Conservation (phyloP, 2,888 invertebrate genomes). For the Cenopis cana region DNA sequence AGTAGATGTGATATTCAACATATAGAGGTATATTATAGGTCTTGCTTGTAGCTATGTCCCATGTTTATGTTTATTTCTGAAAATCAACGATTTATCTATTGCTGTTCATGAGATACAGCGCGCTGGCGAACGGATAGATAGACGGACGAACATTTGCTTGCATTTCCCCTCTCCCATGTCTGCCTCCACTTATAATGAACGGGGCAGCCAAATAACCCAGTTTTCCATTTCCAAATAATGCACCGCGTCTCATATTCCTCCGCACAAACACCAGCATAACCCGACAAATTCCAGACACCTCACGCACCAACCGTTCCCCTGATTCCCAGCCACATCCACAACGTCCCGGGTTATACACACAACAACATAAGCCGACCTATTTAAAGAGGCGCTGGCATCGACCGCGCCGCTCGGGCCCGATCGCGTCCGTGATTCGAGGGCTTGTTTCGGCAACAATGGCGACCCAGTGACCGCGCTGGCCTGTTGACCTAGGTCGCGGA, state of each 20-base stretch:
- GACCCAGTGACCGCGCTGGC: constrained; percentile 74
- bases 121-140: too few species aligned
- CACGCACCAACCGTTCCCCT: neutral
- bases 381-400: constrained; percentile 12
- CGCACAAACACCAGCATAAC: neutral
- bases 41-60: too few species aligned
- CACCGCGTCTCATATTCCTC: neutral
- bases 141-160: too few species aligned
- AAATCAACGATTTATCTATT: too few species aligned
- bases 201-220: neutral
- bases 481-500: constrained; percentile 76
- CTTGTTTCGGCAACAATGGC: constrained; percentile 74
- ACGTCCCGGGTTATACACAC: constrained; percentile 14
- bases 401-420: constrained; percentile 12
- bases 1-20: too few species aligned
- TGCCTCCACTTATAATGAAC: neutral
- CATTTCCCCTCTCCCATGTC: neutral
- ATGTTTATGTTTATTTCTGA: too few species aligned
- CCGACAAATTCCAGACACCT: neutral
- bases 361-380: constrained; percentile 21
- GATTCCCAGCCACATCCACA: neutral
- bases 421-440: constrained; percentile 46
- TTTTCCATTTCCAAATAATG: neutral
- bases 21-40: too few species aligned
- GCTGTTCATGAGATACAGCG: too few species aligned